A percentile compares a stretch with the other conserved stretches of the same genome.
phyloP scores from a whole-genome alignment of 2,888 invertebrate species.

The Dexiosoma caninum region DNA sequence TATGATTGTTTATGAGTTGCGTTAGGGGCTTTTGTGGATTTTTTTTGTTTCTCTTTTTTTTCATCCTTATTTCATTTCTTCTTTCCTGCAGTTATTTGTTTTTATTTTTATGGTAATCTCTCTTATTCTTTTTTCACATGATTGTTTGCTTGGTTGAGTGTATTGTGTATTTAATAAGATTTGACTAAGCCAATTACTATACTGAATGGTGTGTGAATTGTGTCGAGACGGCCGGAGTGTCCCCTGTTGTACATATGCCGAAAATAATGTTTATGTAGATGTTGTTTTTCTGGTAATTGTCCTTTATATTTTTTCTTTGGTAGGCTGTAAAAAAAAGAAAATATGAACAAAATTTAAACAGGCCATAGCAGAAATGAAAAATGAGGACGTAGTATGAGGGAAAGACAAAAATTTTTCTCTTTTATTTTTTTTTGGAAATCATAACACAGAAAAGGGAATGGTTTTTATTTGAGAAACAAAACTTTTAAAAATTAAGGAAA shows the following conservation, averaged over 20 bases:
- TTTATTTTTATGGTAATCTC: not conserved
- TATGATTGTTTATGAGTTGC: not conserved
- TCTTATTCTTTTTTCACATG: not conserved
- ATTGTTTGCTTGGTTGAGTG: not conserved
- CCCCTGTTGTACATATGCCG: slow-evolving; percentile 35
- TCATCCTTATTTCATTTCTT: slow-evolving; percentile 8
- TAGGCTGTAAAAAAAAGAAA: slow-evolving; percentile 15
- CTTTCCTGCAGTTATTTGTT: slow-evolving; percentile 9
- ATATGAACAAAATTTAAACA: not conserved
- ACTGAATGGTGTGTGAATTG: slow-evolving; percentile 65
- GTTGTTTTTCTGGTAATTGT: slow-evolving; percentile 5
- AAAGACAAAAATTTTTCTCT: not conserved
- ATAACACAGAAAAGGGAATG: not conserved
- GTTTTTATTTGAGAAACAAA: not conserved
- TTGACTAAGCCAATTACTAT: slow-evolving; percentile 65
- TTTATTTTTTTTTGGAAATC: no score
- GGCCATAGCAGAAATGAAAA: not conserved
- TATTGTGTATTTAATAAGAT: slow-evolving; percentile 62
- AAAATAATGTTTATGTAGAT: slow-evolving; percentile 26
- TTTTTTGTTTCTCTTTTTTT: slow-evolving; percentile 2
- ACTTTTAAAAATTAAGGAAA: not conserved
- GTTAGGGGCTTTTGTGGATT: slow-evolving; percentile 7
- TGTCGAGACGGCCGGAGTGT: slow-evolving; percentile 46
- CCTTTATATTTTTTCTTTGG: not conserved
- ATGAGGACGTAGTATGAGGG: slow-evolving; percentile 12